A percentile compares a stretch with the other conserved stretches of the same genome.
These are phyloP conservation scores for Oxycera nigricornis DNA, from an alignment of 2,888 invertebrate genomes.

Conservation along the genomic window DNA sequence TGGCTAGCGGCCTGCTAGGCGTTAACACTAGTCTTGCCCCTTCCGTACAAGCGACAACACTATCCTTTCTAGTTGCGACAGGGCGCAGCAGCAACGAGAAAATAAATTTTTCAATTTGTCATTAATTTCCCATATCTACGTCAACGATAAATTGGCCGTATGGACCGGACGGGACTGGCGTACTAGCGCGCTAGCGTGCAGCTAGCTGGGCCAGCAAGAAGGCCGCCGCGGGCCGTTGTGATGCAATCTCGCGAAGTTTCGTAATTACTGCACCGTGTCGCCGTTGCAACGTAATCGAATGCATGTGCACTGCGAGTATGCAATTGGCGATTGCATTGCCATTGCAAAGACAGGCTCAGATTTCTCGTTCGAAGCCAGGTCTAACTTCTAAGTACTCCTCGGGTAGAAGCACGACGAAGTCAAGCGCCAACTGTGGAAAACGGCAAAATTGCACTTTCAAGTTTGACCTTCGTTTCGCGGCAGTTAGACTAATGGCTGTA, in stretches of 20 bases:
- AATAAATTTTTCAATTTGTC: conserved; percentile 34
- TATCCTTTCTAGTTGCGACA: conserved; percentile 25
- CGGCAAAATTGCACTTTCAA: conserved; percentile 21
- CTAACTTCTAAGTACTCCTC: conserved; percentile 4
- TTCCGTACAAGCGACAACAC: neutral
- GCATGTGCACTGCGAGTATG: conserved; percentile 16
- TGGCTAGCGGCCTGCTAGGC: neutral
- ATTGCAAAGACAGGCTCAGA: neutral
- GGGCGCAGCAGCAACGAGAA: neutral
- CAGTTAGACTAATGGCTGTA: conserved; percentile 6
- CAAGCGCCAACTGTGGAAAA: conserved; percentile 2
- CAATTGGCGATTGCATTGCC: neutral
- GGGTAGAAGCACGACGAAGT: neutral
- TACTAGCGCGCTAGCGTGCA: neutral
- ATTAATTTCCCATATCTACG: conserved; percentile 13
- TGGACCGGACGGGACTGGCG: neutral
- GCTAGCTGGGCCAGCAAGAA: neutral
- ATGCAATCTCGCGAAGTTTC: conserved; percentile 25
- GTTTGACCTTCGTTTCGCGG: conserved; percentile 27
- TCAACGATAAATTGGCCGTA: conserved; percentile 7
- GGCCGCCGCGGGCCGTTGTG: neutral
- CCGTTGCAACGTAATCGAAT: conserved; percentile 15
- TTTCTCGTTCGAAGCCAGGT: conserved; percentile 7
- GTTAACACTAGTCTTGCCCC: neutral
- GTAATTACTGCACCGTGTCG: conserved; percentile 20